Evolutionary conservation across 2,888 invertebrate genomes (phyloP).

Genomic region (Pseudococcus longispinus): DNA sequence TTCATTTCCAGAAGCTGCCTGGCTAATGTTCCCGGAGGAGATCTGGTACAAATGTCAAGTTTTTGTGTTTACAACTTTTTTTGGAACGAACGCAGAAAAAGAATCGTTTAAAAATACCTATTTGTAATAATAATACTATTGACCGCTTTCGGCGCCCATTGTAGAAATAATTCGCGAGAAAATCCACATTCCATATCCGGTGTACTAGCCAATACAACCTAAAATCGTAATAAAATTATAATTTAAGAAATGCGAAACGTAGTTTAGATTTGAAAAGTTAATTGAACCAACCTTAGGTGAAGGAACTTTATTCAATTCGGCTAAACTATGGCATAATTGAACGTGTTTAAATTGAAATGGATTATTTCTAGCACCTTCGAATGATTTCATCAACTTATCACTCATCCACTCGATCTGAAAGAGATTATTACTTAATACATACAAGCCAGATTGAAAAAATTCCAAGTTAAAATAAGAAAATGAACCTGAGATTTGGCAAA

Average conservation of each 20-base stretch:
- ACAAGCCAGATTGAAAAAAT: not conserved
- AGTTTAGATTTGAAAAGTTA: not conserved
- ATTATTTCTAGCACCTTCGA: slow-evolving; percentile 89
- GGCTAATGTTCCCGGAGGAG: slow-evolving; percentile 81
- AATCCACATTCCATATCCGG: slow-evolving; percentile 96
- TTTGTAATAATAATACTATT: slow-evolving; percentile 95
- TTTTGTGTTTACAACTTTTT: no score
- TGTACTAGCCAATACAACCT: slow-evolving; percentile 92
- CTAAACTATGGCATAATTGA: slow-evolving; percentile 90
- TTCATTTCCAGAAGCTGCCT: slow-evolving; percentile 75
- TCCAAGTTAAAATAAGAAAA: not conserved
- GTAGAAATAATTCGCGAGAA: slow-evolving; percentile 90
- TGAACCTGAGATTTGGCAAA: slow-evolving; percentile 92
- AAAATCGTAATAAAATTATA: not conserved
- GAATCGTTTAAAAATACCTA: slow-evolving; percentile 66
- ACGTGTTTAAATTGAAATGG: slow-evolving; percentile 95
- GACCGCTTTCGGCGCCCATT: slow-evolving; percentile 90
- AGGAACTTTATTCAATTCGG: slow-evolving; percentile 83
- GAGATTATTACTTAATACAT: not conserved
- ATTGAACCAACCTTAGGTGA: slow-evolving; percentile 75
- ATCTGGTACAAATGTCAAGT: slow-evolving; percentile 64
- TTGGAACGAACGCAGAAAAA: not conserved
- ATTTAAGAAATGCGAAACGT: not conserved
- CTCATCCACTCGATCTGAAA: slow-evolving; percentile 98
- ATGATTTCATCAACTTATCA: slow-evolving; percentile 92